Base-by-base conservation (phyloP, 2,113 vertebrate species). In the Cebidichthys violaceus region DNA sequence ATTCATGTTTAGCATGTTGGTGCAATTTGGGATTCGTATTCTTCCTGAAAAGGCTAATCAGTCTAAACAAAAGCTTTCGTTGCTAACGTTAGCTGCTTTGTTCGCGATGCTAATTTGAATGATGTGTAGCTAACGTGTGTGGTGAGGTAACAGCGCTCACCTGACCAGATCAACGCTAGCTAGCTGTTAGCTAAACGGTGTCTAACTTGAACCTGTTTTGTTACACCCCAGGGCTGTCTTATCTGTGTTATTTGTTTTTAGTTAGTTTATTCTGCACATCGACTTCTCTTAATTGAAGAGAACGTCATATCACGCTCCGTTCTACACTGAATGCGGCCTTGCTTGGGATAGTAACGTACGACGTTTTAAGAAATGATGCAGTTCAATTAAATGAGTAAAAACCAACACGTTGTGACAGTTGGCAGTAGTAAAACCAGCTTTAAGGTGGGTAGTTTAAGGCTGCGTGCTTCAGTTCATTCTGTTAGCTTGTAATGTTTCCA, bases 81-180 rank as follows among this genome's bases (percentile, higher is more conserved):
- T 68, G 22, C n/a, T 52, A 69, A 35, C 18, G 31, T 29, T 69
- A 47, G 70, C 39, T 59, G 65, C 52, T 37, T 22, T 72, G 47
- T 81, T 81, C 17, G 45, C 8, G 9, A 27, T 73, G 55, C 39
- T 79, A 57, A 64, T 68, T 9, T 68, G 2, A 70, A 70, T 50
- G 5, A 37, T 4, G 29, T 70, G 15, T n/a, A 33, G n/a, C 35
- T 50, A 14, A 6, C 8, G n/a, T 62, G 2, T 29, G 22, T 8
- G 0, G 0, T 37, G 15, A 33, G 61, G 60, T 71, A 71, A 20
- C 50, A 22, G 22, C 70, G 15, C 14, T 60, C 18, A n/a, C 3
- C 8, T 39, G 15, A 43, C 43, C 22, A 59, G 5, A 50, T 8
- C 15, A 50, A n/a, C 27, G 41, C 24, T 50, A 50, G 52, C 54